phyloP scores from a whole-genome alignment of 2,113 vertebrate genomes.

The Ptilorrhoa leucosticta region DNA sequence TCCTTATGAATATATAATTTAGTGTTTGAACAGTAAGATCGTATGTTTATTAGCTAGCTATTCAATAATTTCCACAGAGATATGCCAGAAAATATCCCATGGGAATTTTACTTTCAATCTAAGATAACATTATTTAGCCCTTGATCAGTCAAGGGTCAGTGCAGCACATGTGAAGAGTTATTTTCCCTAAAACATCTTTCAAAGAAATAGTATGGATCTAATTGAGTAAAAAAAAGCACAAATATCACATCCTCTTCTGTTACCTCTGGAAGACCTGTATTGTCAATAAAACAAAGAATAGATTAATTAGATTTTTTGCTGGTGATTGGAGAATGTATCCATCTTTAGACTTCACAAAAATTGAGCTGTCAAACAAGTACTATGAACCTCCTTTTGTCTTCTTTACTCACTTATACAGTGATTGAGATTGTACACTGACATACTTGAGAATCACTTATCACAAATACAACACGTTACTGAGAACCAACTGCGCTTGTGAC shows the following conservation, averaged over 20 bases:
- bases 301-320: background rate
- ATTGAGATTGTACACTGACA: background rate
- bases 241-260: background rate
- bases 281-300: background rate
- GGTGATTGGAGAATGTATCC: background rate
- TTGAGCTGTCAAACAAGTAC: background rate
- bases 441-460: background rate
- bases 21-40: background rate
- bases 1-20: background rate
- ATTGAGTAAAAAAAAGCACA: background rate
- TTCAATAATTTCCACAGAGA: conserved; percentile 5
- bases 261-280: background rate
- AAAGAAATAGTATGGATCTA: background rate
- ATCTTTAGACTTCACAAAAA: background rate
- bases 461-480: background rate
- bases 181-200: background rate
- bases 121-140: conserved; percentile 5
- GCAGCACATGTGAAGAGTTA: background rate
- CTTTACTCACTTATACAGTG: background rate
- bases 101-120: conserved; percentile 8
- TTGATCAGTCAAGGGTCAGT: background rate
- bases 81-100: background rate
- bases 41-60: background rate
- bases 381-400: background rate
- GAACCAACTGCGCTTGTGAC: conserved; percentile 2